Evolutionary conservation across 2,113 vertebrate species (phyloP).

Genomic region (Hyperoodon ampullatus): DNA sequence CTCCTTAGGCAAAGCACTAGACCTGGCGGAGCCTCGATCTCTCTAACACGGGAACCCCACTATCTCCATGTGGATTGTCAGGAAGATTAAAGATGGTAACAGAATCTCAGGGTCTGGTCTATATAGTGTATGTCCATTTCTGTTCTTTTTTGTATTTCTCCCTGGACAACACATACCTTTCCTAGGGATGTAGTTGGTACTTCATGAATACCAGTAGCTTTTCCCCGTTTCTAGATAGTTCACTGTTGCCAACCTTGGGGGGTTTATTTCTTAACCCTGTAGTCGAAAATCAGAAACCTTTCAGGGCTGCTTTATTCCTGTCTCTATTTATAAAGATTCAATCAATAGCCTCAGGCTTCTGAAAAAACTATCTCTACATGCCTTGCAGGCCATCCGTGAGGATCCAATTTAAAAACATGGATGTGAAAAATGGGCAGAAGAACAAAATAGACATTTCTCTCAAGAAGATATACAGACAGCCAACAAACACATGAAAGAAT

Average conservation of each 20-base stretch:
- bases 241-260: not conserved
- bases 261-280: not conserved
- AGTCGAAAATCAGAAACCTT: not conserved
- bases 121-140: not conserved
- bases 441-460: no score
- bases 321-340: conserved; percentile 17
- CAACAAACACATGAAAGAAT: no score
- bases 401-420: not conserved
- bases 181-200: not conserved
- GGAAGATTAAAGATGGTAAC: not conserved
- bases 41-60: not conserved
- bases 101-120: not conserved
- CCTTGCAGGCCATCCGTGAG: not conserved
- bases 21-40: not conserved
- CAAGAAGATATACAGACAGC: no score
- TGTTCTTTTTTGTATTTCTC: not conserved
- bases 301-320: not conserved
- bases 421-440: no score
- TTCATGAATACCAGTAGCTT: not conserved
- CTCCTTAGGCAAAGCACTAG: not conserved
- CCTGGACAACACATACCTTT: not conserved
- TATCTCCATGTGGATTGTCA: not conserved
- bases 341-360: not conserved
- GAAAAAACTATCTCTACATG: not conserved
- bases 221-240: not conserved